Conservation (phyloP, 92 coral and sea anemone species). For the Muricea muricata region DNA sequence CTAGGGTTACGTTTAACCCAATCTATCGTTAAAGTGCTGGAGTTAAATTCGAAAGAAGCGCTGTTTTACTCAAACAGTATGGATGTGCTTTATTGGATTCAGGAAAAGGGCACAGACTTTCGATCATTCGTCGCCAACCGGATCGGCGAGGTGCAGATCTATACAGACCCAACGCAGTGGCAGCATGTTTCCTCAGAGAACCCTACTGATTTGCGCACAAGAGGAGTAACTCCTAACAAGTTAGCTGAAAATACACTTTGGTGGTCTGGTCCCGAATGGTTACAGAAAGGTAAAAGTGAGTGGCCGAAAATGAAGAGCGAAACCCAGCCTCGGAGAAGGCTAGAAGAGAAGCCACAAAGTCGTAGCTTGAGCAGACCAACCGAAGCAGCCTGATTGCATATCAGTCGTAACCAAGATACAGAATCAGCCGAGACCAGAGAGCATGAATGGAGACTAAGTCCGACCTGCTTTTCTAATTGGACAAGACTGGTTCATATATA, state of each 20-base stretch:
- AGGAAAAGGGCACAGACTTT: constrained; percentile 57
- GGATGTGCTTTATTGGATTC: constrained; percentile 64
- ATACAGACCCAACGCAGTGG: constrained; percentile 61
- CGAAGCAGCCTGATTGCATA: not conserved
- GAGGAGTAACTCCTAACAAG: constrained; percentile 42
- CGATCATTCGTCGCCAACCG: constrained; percentile 71
- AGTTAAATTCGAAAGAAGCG: not conserved
- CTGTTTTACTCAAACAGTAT: constrained; percentile 19
- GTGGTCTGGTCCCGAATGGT: constrained; percentile 64
- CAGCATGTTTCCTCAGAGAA: constrained; percentile 66
- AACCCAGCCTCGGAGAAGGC: not conserved
- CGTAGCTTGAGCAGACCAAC: not conserved
- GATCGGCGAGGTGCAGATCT: constrained; percentile 61
- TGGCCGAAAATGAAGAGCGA: constrained; percentile 42
- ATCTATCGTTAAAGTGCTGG: constrained; percentile 35
- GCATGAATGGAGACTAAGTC: constrained; percentile 52
- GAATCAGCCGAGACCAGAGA: not conserved
- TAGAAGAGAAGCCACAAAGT: not conserved
- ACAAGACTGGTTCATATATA: constrained; percentile 23
- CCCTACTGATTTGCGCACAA: constrained; percentile 56
- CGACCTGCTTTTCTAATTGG: constrained; percentile 54
- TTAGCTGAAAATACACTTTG: constrained; percentile 36
- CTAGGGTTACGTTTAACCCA: constrained; percentile 68
- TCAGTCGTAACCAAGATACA: not conserved
- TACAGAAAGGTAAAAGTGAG: constrained; percentile 23